A percentile compares a stretch with the other conserved stretches of the same genome.
phyloP scores from a whole-genome alignment of 1,140 invertebrate genomes.

The Coenobita brevimanus region DNA sequence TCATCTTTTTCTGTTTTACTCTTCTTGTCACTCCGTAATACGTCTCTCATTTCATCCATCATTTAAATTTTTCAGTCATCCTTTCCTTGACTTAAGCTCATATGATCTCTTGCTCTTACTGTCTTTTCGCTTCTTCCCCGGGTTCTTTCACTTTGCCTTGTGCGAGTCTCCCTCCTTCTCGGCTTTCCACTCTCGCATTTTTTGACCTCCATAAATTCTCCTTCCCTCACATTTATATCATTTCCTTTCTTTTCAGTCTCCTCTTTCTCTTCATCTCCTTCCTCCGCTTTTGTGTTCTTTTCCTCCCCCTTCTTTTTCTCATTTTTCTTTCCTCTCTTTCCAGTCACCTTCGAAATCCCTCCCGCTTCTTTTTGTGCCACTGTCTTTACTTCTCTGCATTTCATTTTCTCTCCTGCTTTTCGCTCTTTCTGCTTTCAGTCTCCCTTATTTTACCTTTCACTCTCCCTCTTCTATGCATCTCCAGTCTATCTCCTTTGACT shows the following conservation, averaged over 20 bases:
- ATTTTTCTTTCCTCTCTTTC: not conserved
- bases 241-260: not conserved
- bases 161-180: no score
- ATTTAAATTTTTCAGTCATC: no score
- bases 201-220: not conserved
- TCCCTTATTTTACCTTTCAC: not conserved
- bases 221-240: not conserved
- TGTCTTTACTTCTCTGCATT: not conserved
- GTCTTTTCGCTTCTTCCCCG: no score
- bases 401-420: not conserved
- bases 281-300: not conserved
- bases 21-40: no score
- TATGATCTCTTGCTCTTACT: no score
- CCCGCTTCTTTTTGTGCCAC: not conserved
- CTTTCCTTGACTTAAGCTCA: no score
- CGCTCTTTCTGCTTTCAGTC: not conserved
- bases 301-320: not conserved
- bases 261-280: not conserved
- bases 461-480: not conserved
- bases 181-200: no score
- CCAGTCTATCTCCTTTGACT: not conserved
- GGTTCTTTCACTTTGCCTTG: no score
- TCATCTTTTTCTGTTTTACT: no score
- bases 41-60: no score
- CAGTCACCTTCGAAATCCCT: no score